phyloP scores from a whole-genome alignment of 2,113 vertebrate species.

The Notechis scutatus region DNA sequence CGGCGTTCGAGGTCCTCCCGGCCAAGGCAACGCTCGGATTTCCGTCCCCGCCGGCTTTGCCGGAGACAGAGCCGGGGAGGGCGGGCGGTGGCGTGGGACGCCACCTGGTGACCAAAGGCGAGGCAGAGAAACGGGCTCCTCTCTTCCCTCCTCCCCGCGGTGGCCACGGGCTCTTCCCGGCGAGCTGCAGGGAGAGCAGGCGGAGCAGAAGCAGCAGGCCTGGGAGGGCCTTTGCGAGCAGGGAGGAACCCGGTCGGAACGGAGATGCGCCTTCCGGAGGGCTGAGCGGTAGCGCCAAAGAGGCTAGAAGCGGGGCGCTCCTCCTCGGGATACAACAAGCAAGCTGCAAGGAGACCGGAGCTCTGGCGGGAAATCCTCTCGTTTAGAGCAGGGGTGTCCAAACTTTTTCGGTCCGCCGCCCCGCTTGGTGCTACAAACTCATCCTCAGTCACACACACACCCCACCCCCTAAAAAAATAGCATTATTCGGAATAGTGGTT shows the following conservation, averaged over 20 bases:
- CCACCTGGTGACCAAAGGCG: not conserved
- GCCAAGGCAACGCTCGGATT: not conserved
- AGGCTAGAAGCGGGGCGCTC: not conserved
- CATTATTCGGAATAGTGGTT: too few species aligned
- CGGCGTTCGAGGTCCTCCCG: not conserved
- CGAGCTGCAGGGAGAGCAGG: not conserved
- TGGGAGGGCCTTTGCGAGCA: not conserved
- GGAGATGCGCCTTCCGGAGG: not conserved
- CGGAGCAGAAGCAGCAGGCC: not conserved
- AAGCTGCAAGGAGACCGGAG: not conserved
- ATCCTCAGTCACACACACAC: too few species aligned
- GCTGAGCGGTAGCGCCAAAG: not conserved
- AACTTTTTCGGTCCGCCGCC: too few species aligned
- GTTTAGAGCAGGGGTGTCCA: not conserved
- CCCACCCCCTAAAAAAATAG: too few species aligned
- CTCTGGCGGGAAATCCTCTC: not conserved
- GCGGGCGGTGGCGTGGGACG: not conserved
- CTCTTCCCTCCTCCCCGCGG: not conserved
- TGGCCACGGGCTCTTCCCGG: not conserved
- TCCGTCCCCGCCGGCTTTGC: not conserved
- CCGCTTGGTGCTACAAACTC: too few species aligned
- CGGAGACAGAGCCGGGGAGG: not conserved
- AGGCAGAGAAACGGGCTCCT: not conserved
- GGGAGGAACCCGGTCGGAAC: not conserved
- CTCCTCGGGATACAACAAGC: not conserved